Conservation (phyloP, 2,113 vertebrate genomes). For the Sylvilagus bachmani region DNA sequence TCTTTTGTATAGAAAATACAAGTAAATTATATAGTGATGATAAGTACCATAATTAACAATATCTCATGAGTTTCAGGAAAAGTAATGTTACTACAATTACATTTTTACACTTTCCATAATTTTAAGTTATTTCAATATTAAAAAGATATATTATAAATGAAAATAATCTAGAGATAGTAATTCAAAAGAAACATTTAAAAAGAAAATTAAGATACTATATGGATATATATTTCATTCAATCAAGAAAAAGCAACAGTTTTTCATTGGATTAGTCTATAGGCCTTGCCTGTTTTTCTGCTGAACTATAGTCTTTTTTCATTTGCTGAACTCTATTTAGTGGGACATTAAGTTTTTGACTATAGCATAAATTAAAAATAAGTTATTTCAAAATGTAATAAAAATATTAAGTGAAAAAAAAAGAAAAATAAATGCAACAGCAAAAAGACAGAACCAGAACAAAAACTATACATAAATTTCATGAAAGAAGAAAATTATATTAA, state of each 20-base stretch:
- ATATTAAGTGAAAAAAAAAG: background rate
- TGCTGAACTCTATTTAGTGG: no score
- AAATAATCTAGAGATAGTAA: background rate
- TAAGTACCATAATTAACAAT: background rate
- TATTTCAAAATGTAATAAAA: no score
- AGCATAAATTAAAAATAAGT: no score
- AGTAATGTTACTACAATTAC: background rate
- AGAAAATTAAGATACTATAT: background rate
- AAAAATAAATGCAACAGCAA: background rate
- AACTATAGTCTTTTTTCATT: no score
- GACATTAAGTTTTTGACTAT: no score
- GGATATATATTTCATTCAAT: background rate
- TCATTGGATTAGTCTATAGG: no score
- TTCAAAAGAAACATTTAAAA: background rate
- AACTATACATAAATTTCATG: background rate
- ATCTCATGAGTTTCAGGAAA: background rate
- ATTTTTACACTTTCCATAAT: background rate
- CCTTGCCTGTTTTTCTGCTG: no score
- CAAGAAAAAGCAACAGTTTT: background rate
- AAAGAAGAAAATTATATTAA: background rate
- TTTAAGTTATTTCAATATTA: background rate
- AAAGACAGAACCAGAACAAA: background rate
- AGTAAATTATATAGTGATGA: background rate
- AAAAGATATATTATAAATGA: slow-evolving; percentile 1
- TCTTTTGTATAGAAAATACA: background rate